Evolutionary conservation across 1,140 invertebrate species (phyloP), one percentile per base, ranked within the genome.

Genomic region (Scaptomyza graminum): DNA sequence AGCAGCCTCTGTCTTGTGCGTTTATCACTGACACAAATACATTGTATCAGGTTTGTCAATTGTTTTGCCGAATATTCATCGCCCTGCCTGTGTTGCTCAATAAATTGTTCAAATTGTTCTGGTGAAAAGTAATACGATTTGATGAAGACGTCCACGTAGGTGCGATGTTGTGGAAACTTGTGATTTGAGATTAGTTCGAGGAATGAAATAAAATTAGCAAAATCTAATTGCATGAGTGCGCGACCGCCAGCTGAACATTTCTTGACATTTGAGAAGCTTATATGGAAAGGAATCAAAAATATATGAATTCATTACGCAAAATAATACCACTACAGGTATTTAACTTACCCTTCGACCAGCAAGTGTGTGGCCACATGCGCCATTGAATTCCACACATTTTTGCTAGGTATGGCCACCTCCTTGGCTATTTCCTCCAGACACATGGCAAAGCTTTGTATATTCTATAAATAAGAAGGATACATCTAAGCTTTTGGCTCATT

Each of bases 141-240:
- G 1, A 99, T 96, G 89, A 98, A 99, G 22, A 94, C 94, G 92
- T 99, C 98, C 0, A 99, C 98, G 82, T 97, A 97, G 51, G 97
- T 95, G 79, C 95, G 95, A 88, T 97, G 96, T 8, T 98, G 97
- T 39, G 99, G 94, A 12, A 97, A 97, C 90, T 95, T 95, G 11
- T 97, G 80, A 8, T 94, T 94, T 0, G 97, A 96, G 13, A 99
- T 94, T 81, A 95, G 95, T 91, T 99, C 97, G 37, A 99, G 93
- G 87, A 99, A 98, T 8, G 96, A 95, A 55, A 98, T 94, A 64
- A 99, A 95, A 91, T 99, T 98, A 18, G 98, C 97, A 92, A 98
- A 99, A 93, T 99, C 99, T 3, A 99, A 93, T 90, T 99, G 98
- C 98, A 99, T 99, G 3, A 99, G 91, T 0, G 97, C 98, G 66